Percentiles rank a stretch among this genome's conserved stretches.
Conservation (phyloP, 1,140 invertebrate genomes). For the Drosophila parabipectinata region DNA sequence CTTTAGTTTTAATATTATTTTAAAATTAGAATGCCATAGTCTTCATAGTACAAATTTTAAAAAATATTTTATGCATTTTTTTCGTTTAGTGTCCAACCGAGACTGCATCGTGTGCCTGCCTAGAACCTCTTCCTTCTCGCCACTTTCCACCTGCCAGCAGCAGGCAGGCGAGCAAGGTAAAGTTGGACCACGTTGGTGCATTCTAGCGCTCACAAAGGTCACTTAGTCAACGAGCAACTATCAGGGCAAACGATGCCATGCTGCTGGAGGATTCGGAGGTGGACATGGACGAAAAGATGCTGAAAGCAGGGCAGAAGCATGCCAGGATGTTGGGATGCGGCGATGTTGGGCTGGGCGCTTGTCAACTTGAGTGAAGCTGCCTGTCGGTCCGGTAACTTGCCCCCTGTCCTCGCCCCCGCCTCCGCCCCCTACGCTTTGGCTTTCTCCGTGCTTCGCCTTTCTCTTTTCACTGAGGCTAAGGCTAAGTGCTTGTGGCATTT, state of each 20-base stretch:
- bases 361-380: conserved; percentile 66
- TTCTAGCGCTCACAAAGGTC: conserved; percentile 73
- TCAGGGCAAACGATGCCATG: conserved; percentile 56
- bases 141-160: conserved; percentile 42
- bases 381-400: conserved; percentile 36
- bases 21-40: no score
- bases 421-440: neutral
- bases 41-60: neutral
- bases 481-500: conserved; percentile 64
- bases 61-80: neutral
- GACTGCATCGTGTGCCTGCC: conserved; percentile 17
- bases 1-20: no score
- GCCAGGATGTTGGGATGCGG: conserved; percentile 14
- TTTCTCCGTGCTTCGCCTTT: conserved; percentile 14
- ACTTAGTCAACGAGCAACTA: conserved; percentile 74
- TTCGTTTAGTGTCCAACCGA: neutral
- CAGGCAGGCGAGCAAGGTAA: conserved; percentile 49
- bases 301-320: conserved; percentile 37
- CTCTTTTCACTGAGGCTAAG: conserved; percentile 40
- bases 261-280: conserved; percentile 22
- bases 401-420: conserved; percentile 1
- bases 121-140: conserved; percentile 9
- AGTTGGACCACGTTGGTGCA: conserved; percentile 64
- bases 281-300: conserved; percentile 26
- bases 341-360: conserved; percentile 40